Evolutionary conservation across 2,888 invertebrate species (phyloP), one percentile per base, ranked within the genome.

Genomic region (Sialis fuliginosa): DNA sequence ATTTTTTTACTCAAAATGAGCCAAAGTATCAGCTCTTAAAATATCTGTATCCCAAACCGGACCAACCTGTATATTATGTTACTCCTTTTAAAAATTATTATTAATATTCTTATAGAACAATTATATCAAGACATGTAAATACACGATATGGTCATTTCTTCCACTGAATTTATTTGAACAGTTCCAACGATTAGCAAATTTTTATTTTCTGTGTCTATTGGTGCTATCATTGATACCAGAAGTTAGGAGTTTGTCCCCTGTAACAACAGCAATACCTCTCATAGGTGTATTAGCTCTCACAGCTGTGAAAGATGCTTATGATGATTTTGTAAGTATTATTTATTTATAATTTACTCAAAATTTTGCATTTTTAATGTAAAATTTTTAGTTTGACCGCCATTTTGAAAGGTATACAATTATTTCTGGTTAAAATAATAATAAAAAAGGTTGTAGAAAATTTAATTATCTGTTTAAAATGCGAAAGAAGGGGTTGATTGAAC

Each of bases 51-150:
- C n/a, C n/a, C n/a, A n/a, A n/a, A n/a, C n/a, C n/a, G n/a, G n/a
- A n/a, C n/a, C n/a, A n/a, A n/a, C n/a, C n/a, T n/a, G n/a, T n/a
- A 22, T 22, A 22, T 2, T 22, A 22, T 2, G 22, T 2, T 2
- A 2, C 22, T 22, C 22, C 22, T 22, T 22, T 22, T 22, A 22
- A 4, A 22, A 22, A 22, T 22, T 2, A 22, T 41, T 44, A 44
- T 45, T 35, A n/a, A 8, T 9, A 3, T 35, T 62, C 60, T 75
- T 77, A 22, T 79, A 97, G 96, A 92, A 90, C 72, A 98, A 98
- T 72, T 92, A 89, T 75, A 98, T 98, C 69, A 92, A 93, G 71
- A 98, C 97, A 63, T 96, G 96, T 66, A 98, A 98, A 74, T 98
- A 98, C 74, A 87, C 89, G 61, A 70, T 96, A 64, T 66, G 96